These are phyloP conservation scores for Plumapathes pennacea DNA, from an alignment of 92 coral and sea anemone genomes.

Conservation along the genomic window DNA sequence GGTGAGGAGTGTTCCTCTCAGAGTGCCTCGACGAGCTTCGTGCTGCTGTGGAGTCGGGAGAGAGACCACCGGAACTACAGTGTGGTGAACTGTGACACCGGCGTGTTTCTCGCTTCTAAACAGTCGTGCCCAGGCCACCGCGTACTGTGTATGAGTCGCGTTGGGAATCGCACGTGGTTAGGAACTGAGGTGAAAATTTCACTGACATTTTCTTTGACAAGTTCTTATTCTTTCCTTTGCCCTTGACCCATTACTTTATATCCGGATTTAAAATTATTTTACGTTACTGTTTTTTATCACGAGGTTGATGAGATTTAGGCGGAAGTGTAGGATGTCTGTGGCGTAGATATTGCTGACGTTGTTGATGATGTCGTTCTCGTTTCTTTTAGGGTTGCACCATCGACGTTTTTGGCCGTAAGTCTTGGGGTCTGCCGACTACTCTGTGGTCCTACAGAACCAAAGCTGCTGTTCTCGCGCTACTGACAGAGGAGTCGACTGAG, in stretches of 20 bases:
- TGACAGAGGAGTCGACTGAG: constrained; percentile 47
- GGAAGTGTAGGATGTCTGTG: too few relatives aligned
- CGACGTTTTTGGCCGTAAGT: constrained; percentile 88
- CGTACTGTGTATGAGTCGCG: constrained; percentile 86
- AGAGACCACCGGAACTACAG: constrained; percentile 73
- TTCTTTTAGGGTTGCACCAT: constrained; percentile 74
- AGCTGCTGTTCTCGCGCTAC: constrained; percentile 84
- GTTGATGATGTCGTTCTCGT: neutral
- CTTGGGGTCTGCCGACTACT: constrained; percentile 72
- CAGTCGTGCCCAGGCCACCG: constrained; percentile 82
- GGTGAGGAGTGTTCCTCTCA: constrained; percentile 1
- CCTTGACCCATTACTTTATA: too few relatives aligned
- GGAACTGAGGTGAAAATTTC: constrained; percentile 84
- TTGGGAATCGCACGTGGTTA: constrained; percentile 86
- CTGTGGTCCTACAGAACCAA: constrained; percentile 73
- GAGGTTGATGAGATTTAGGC: too few relatives aligned
- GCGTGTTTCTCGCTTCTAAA: constrained; percentile 64
- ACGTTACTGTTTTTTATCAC: too few relatives aligned
- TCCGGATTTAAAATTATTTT: too few relatives aligned
- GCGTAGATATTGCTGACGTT: too few relatives aligned
- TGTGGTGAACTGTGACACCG: constrained; percentile 88
- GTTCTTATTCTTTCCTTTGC: too few relatives aligned
- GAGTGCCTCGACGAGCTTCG: constrained; percentile 39
- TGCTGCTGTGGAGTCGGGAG: constrained; percentile 92
- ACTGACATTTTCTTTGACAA: neutral